Conservation (phyloP, 2,113 vertebrate genomes). For the Hemiprocne comata region DNA sequence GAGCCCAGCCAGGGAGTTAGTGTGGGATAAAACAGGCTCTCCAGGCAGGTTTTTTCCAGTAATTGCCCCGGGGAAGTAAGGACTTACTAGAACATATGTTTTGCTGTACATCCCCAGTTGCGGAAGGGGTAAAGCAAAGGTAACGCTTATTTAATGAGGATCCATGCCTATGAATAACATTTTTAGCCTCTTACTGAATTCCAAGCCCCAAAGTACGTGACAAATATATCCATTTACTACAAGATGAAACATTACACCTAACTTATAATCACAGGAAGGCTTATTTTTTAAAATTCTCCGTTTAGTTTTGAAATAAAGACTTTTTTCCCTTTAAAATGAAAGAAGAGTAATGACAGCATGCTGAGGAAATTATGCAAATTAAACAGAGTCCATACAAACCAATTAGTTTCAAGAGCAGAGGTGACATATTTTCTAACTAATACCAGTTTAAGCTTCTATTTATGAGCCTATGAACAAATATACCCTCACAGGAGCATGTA, state of each 20-base stretch:
- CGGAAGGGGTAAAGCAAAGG: neutral
- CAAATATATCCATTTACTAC: neutral
- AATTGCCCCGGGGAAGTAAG: neutral
- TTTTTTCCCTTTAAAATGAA: neutral
- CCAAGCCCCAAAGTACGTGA: neutral
- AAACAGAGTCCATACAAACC: constrained; percentile 9
- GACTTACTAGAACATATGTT: neutral
- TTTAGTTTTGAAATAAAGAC: neutral
- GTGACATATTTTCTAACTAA: constrained; percentile 45
- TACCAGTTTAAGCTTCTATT: constrained; percentile 23
- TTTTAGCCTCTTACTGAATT: constrained; percentile 14
- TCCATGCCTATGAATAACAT: constrained; percentile 16
- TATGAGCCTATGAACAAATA: constrained; percentile 33
- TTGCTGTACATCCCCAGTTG: neutral
- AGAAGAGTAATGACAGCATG: neutral
- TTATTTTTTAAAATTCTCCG: neutral
- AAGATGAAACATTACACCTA: neutral
- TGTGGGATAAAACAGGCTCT: neutral
- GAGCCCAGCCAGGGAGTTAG: neutral
- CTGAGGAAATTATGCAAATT: constrained; percentile 31
- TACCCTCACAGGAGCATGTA: neutral
- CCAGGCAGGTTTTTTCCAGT: neutral
- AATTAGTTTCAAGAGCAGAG: constrained; percentile 43
- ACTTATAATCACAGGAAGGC: neutral
- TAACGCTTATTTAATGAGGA: neutral